phyloP scores from a whole-genome alignment of 2,113 vertebrate genomes.

The Todiramphus chloris region DNA sequence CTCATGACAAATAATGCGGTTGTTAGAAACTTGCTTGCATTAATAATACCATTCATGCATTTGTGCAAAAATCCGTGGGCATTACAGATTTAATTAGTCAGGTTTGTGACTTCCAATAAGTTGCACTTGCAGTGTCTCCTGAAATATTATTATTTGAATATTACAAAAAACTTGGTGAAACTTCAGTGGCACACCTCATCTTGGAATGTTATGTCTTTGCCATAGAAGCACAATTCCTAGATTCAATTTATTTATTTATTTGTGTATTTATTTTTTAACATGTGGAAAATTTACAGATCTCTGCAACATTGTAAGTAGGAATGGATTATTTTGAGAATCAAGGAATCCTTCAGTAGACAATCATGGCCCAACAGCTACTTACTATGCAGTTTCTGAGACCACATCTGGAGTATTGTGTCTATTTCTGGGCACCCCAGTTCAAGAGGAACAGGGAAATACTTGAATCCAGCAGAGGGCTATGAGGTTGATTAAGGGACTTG shows the following conservation, averaged over 20 bases:
- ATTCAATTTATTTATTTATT: not conserved
- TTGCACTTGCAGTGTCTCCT: not conserved
- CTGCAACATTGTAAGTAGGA: not conserved
- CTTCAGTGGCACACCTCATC: not conserved
- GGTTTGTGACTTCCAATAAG: not conserved
- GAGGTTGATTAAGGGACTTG: too few species aligned
- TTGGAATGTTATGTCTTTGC: too few species aligned
- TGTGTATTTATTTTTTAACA: not conserved
- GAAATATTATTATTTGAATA: not conserved
- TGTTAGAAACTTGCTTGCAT: not conserved
- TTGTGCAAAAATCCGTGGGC: not conserved
- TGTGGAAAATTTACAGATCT: not conserved
- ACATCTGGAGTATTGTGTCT: too few species aligned
- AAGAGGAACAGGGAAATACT: too few species aligned
- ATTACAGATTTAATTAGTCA: not conserved
- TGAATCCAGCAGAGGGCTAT: too few species aligned
- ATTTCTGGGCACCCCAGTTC: too few species aligned
- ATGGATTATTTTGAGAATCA: not conserved
- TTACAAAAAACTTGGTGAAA: not conserved
- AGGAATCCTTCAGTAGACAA: not conserved
- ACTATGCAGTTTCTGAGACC: not conserved
- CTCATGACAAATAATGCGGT: not conserved
- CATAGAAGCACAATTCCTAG: not conserved
- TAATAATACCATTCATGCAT: not conserved
- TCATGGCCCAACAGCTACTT: not conserved